These are phyloP conservation scores for Desmophyllum pertusum DNA, from an alignment of 92 coral and sea anemone species.

Conservation along the genomic window DNA sequence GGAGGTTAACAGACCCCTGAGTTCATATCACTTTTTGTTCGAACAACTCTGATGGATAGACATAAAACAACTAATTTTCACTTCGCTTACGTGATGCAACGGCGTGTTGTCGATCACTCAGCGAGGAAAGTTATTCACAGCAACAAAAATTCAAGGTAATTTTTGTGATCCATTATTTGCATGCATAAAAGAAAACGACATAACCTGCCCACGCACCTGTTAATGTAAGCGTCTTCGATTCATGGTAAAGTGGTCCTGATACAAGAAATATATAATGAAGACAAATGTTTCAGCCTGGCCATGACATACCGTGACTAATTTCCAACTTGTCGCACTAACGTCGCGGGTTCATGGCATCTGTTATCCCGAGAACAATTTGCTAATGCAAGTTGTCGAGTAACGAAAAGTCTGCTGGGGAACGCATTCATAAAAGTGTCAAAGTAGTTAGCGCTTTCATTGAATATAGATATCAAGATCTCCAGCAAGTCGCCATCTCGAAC, in stretches of 20 bases:
- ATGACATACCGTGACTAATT: background rate
- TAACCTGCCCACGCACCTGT: background rate
- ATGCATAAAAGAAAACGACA: background rate
- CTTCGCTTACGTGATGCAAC: background rate
- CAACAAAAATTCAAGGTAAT: slow-evolving; percentile 8
- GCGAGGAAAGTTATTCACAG: background rate
- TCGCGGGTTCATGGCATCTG: background rate
- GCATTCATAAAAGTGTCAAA: slow-evolving; percentile 25
- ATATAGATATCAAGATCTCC: background rate
- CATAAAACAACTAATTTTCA: background rate
- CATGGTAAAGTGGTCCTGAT: background rate
- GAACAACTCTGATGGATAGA: background rate
- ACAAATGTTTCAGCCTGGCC: background rate
- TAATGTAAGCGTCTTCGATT: background rate
- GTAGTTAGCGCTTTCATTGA: slow-evolving; percentile 12
- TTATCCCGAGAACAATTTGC: background rate
- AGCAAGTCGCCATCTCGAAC: slow-evolving; percentile 4
- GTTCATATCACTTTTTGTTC: background rate
- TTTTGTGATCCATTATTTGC: background rate
- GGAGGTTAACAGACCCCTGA: background rate
- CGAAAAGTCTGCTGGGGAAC: slow-evolving; percentile 35
- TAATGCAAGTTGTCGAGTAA: slow-evolving; percentile 32
- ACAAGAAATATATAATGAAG: background rate
- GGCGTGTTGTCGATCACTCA: background rate
- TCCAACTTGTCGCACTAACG: background rate